Percentiles rank a stretch among this genome's conserved stretches.
Evolutionary conservation across 1,140 invertebrate species (phyloP).

Genomic region (Saxidomus purpurata): DNA sequence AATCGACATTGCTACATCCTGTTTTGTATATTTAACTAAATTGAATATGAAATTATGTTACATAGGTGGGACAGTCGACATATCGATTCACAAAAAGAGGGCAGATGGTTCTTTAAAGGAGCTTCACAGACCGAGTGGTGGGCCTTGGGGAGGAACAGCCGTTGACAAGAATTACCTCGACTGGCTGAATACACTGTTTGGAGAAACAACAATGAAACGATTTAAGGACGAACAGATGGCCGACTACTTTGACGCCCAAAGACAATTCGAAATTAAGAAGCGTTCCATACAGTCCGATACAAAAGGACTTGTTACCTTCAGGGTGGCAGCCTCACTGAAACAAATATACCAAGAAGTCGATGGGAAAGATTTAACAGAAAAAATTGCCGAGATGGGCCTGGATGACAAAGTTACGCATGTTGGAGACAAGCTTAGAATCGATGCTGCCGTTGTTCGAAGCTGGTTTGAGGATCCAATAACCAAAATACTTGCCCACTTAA

Average conservation of each 20-base stretch:
- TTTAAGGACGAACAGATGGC: slow-evolving; percentile 10
- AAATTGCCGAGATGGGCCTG: background rate
- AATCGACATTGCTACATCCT: too few relatives aligned
- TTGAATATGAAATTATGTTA: too few relatives aligned
- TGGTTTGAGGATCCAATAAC: slow-evolving; percentile 14
- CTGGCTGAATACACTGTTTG: background rate
- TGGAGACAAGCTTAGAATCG: slow-evolving; percentile 2
- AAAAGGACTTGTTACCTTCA: slow-evolving; percentile 6
- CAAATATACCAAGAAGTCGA: slow-evolving; percentile 19
- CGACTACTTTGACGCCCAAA: slow-evolving; percentile 21
- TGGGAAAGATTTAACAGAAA: background rate
- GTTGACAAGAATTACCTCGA: slow-evolving; percentile 36
- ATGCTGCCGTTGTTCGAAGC: background rate
- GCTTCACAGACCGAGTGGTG: slow-evolving; percentile 14
- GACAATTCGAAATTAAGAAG: slow-evolving; percentile 44
- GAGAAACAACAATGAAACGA: background rate
- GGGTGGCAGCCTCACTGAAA: background rate
- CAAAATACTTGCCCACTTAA: background rate
- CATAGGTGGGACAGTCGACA: slow-evolving; percentile 45
- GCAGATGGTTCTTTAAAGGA: background rate
- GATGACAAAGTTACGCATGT: background rate
- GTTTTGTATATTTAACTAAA: too few relatives aligned
- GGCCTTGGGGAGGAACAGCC: slow-evolving; percentile 36
- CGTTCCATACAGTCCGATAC: background rate
- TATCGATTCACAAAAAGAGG: slow-evolving; percentile 22